Percentiles rank a stretch among this genome's conserved stretches.
Evolutionary conservation across 2,113 vertebrate genomes (phyloP).

Genomic region (Pandion haliaetus): DNA sequence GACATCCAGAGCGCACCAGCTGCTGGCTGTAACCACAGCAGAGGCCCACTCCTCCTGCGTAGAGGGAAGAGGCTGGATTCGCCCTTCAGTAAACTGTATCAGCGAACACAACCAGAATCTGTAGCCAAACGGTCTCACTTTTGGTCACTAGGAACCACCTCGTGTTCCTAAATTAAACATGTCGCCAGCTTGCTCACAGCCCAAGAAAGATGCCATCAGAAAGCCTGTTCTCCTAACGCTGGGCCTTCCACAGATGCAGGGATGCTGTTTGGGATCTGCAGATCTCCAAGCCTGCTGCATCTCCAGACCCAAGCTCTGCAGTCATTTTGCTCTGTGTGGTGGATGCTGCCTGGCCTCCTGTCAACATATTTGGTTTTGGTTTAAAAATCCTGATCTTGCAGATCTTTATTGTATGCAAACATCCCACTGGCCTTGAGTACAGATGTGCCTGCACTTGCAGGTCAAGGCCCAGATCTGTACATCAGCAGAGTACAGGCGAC

Average conservation of each 20-base stretch:
- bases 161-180: not conserved
- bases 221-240: not conserved
- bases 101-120: not conserved
- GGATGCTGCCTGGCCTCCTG: not conserved
- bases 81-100: not conserved
- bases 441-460: not conserved
- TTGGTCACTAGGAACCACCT: not conserved
- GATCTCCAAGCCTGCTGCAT: not conserved
- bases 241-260: not conserved
- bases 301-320: not conserved
- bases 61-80: not conserved
- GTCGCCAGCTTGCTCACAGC: not conserved
- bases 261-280: not conserved
- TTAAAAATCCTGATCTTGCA: not conserved
- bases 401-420: not conserved
- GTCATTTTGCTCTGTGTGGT: not conserved
- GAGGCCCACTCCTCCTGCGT: rapidly evolving
- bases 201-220: not conserved
- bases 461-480: not conserved
- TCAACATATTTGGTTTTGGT: not conserved
- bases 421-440: not conserved
- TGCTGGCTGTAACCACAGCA: not conserved
- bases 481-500: not conserved
- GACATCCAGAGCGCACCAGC: not conserved
- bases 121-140: not conserved